Evolutionary conservation across 35 echinoderm and acorn worm species (phyloP).

Genomic region (Holothuria glaberrima): DNA sequence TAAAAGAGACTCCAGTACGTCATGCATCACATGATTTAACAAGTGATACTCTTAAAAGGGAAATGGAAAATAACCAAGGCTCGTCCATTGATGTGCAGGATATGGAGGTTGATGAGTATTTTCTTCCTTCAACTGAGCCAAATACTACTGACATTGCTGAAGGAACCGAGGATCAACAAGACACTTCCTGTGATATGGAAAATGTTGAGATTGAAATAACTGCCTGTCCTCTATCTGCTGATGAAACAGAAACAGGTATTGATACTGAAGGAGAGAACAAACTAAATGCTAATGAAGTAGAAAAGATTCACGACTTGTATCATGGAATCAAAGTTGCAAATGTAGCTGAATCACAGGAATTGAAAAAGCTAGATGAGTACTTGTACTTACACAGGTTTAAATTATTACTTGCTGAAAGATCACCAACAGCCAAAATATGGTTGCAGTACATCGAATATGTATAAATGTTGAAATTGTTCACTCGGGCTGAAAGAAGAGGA

Average conservation of each 20-base stretch:
- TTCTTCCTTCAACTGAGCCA: too few relatives aligned
- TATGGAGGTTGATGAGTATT: too few relatives aligned
- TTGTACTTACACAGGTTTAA: constrained; percentile 14
- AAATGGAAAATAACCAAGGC: too few relatives aligned
- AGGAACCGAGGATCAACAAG: too few relatives aligned
- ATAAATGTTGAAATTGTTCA: constrained; percentile 31
- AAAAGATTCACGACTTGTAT: constrained; percentile 52
- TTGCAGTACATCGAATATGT: constrained; percentile 32
- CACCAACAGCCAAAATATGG: constrained; percentile 29
- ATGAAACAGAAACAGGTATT: constrained; percentile 18
- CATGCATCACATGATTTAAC: too few relatives aligned
- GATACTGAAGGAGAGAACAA: constrained; percentile 10
- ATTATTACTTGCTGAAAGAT: constrained; percentile 4
- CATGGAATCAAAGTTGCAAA: constrained; percentile 4
- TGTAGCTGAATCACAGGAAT: constrained; percentile 41
- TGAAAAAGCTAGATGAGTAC: constrained; percentile 37
- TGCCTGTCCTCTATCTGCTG: background rate
- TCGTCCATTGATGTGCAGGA: too few relatives aligned
- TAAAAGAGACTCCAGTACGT: too few relatives aligned
- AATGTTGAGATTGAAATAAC: too few relatives aligned
- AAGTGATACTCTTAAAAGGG: too few relatives aligned
- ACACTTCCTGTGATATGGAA: too few relatives aligned
- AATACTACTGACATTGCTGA: too few relatives aligned
- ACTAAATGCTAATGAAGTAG: constrained; percentile 21
- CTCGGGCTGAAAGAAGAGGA: constrained; percentile 33